A percentile compares a stretch with the other conserved stretches of the same genome.
Evolutionary conservation across 2,113 vertebrate genomes (phyloP).

Genomic region (Sturnus vulgaris): DNA sequence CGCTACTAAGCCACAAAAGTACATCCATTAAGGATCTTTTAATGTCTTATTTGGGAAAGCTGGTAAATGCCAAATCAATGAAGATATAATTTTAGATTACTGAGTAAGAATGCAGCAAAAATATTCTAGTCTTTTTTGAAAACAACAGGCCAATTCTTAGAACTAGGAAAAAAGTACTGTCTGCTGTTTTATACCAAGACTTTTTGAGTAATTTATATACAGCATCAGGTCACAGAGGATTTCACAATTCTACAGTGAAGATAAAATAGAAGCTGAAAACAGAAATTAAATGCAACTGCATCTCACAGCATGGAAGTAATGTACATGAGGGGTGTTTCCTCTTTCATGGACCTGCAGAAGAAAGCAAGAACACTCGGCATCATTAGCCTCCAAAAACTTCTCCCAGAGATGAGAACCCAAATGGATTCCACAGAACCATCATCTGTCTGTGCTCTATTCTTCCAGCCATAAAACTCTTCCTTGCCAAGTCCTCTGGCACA

Average conservation of each 20-base stretch:
- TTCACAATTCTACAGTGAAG: not conserved
- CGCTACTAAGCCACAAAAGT: not conserved
- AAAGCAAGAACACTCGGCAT: not conserved
- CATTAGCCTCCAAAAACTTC: not conserved
- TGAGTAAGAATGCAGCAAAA: not conserved
- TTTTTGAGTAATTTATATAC: not conserved
- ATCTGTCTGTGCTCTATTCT: not conserved
- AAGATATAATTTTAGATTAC: not conserved
- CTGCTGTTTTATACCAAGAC: not conserved
- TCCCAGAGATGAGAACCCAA: not conserved
- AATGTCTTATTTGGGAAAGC: not conserved
- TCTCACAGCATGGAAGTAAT: not conserved
- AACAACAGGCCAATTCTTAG: not conserved
- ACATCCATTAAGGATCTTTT: not conserved
- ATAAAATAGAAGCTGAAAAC: not conserved
- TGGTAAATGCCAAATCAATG: slow-evolving; percentile 17
- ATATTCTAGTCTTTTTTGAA: not conserved
- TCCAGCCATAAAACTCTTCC: not conserved
- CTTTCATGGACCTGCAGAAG: not conserved
- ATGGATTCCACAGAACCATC: not conserved
- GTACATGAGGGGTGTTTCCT: not conserved
- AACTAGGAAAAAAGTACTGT: not conserved
- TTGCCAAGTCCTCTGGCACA: not conserved
- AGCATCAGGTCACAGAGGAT: not conserved
- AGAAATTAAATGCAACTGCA: not conserved